Evolutionary conservation across 2,113 vertebrate species (phyloP).

Genomic region (Piprites chloris): DNA sequence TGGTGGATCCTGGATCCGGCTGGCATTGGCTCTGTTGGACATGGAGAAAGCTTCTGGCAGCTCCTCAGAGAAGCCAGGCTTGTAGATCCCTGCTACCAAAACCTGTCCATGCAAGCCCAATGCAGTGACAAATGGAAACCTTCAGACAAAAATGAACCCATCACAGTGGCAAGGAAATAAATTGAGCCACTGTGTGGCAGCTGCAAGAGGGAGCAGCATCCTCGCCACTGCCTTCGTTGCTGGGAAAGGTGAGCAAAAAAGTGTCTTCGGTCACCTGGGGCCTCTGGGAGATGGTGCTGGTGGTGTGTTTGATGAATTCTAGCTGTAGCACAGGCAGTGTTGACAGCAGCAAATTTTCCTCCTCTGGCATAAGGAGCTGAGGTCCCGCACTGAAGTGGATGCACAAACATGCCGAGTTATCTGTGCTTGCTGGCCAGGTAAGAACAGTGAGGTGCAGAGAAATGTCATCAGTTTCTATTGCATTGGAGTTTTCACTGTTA

Average conservation of each 20-base stretch:
- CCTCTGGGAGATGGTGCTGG: neutral
- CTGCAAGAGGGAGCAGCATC: neutral
- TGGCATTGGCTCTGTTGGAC: neutral
- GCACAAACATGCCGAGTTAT: accelerated
- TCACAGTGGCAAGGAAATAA: neutral
- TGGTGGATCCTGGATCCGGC: neutral
- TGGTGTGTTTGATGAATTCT: too few species aligned
- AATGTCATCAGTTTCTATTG: neutral
- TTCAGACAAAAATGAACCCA: neutral
- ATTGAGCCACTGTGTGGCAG: neutral
- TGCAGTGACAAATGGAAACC: neutral
- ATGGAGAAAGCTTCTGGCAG: neutral
- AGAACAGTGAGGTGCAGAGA: accelerated
- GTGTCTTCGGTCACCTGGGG: neutral
- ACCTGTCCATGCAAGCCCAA: neutral
- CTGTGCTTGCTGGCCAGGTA: neutral
- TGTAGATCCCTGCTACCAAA: neutral
- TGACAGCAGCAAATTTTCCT: neutral
- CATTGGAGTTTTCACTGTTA: accelerated
- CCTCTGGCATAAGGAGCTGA: neutral
- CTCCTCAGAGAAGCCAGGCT: neutral
- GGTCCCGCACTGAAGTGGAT: neutral
- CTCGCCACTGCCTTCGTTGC: neutral
- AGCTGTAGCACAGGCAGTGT: accelerated
- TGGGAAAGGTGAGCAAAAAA: neutral